Conservation (phyloP, 2,113 vertebrate genomes). For the Nipponia nippon region DNA sequence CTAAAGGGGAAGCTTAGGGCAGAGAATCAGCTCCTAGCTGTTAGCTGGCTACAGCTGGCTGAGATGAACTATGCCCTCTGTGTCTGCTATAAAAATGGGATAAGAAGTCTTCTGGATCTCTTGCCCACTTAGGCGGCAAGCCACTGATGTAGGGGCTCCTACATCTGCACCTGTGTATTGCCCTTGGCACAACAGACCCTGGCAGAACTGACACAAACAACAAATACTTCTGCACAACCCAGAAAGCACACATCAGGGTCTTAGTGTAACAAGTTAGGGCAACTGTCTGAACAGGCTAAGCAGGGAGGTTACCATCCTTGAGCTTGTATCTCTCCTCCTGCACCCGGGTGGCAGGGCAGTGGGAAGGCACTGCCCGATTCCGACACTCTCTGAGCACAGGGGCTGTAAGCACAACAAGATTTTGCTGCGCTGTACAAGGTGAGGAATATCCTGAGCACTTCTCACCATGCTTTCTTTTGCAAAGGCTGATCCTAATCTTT, state of each 20-base stretch:
- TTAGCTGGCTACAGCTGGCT: not conserved
- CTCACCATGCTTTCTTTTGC: not conserved
- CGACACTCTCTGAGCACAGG: not conserved
- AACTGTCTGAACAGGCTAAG: not conserved
- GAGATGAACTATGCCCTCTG: not conserved
- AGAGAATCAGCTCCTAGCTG: not conserved
- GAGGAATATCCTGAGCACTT: not conserved
- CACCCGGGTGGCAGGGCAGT: not conserved
- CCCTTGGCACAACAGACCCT: not conserved
- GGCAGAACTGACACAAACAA: not conserved
- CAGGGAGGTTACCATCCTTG: not conserved
- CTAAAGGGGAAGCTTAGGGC: not conserved
- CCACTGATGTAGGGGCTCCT: not conserved
- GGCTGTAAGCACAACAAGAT: not conserved
- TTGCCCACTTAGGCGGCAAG: not conserved
- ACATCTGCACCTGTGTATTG: not conserved
- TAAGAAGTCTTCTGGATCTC: not conserved
- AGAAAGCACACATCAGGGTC: not conserved
- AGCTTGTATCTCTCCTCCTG: not conserved
- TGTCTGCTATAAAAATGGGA: not conserved
- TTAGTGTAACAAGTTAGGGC: not conserved
- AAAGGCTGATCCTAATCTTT: not conserved
- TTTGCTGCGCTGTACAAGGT: not conserved
- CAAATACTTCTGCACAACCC: not conserved
- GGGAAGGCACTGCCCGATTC: not conserved